Percentiles rank a stretch among this genome's conserved stretches.
Conservation (phyloP, 2,888 invertebrate species). For the Xylocampa areola region DNA sequence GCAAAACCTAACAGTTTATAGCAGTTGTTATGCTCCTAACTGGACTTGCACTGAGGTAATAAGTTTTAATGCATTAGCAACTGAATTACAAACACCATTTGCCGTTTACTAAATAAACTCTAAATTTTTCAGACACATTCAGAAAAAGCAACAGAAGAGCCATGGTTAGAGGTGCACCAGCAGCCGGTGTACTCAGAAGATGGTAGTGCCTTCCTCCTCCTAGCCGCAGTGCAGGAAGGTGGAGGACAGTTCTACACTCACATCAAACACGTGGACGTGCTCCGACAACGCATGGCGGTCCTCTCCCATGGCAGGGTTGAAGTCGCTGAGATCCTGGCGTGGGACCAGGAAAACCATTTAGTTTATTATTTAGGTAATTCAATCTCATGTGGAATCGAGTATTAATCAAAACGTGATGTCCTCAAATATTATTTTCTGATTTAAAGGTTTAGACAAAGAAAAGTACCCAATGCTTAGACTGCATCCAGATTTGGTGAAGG, state of each 20-base stretch:
- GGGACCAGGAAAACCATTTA: constrained; percentile 95
- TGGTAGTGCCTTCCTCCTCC: constrained; percentile 94
- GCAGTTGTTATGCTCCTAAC: constrained; percentile 94
- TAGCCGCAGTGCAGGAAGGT: constrained; percentile 95
- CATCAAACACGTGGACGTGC: constrained; percentile 95
- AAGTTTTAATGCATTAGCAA: neutral
- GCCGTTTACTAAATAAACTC: neutral
- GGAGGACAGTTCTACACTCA: constrained; percentile 96
- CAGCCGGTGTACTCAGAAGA: constrained; percentile 95
- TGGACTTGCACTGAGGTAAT: constrained; percentile 95
- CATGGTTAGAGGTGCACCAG: constrained; percentile 96
- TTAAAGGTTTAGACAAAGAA: constrained; percentile 84
- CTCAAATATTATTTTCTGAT: constrained; percentile 63
- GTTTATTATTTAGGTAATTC: constrained; percentile 92
- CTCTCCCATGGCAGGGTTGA: constrained; percentile 96
- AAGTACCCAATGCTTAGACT: constrained; percentile 77
- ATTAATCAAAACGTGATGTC: constrained; percentile 18
- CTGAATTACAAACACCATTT: neutral
- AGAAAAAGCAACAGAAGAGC: constrained; percentile 95
- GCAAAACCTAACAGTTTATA: constrained; percentile 97
- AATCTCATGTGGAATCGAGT: neutral
- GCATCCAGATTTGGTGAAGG: constrained; percentile 81
- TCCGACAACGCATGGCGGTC: constrained; percentile 95
- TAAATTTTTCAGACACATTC: constrained; percentile 91
- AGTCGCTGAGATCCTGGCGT: constrained; percentile 94